phyloP scores from a whole-genome alignment of 2,888 invertebrate species.

The Platynereis dumerilii region DNA sequence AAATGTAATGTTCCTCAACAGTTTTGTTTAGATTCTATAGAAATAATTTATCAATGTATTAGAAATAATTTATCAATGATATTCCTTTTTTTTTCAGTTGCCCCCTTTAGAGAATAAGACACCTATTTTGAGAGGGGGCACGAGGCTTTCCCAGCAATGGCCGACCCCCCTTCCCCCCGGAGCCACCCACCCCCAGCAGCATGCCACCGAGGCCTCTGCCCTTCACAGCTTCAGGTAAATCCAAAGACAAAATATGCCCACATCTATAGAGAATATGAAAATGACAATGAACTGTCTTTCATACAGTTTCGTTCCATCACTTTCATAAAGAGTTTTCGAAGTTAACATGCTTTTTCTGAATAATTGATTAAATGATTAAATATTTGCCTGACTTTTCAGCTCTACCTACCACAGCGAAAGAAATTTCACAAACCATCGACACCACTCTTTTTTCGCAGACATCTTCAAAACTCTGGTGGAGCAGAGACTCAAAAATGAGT shows the following conservation, averaged over 20 bases:
- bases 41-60: too few relatives aligned
- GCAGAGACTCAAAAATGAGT: constrained; percentile 54
- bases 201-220: constrained; percentile 46
- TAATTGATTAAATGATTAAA: too few relatives aligned
- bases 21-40: too few relatives aligned
- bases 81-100: not conserved
- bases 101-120: not conserved
- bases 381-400: too few relatives aligned
- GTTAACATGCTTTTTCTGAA: too few relatives aligned
- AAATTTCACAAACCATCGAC: constrained; percentile 46
- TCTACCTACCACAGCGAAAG: constrained; percentile 53
- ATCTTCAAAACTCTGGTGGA: constrained; percentile 53
- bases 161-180: constrained; percentile 42
- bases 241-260: not conserved
- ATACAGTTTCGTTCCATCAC: too few relatives aligned
- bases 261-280: not conserved
- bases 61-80: too few relatives aligned
- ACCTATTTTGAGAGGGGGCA: not conserved
- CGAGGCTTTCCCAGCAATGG: constrained; percentile 34
- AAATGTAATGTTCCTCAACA: too few relatives aligned
- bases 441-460: constrained; percentile 46
- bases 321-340: too few relatives aligned
- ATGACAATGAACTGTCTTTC: too few relatives aligned
- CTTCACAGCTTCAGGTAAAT: constrained; percentile 54
- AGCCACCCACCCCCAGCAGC: constrained; percentile 40